Evolutionary conservation across 2,113 vertebrate species (phyloP).

Genomic region (Bothrops jararaca): DNA sequence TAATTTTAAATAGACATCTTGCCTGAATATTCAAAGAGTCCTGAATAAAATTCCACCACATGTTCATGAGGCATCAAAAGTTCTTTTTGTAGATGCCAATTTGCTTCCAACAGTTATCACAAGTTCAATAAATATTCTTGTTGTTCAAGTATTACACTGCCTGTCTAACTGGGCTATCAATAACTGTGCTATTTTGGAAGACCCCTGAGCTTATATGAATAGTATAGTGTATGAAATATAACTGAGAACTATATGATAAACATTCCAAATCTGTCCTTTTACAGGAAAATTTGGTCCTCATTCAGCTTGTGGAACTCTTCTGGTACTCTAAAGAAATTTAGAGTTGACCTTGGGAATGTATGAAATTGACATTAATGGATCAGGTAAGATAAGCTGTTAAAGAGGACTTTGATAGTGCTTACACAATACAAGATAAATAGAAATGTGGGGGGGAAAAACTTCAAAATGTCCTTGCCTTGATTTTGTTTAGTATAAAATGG

Average conservation of each 20-base stretch:
- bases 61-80: neutral
- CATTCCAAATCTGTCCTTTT: conserved; percentile 13
- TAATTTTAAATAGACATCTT: neutral
- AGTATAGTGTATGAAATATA: neutral
- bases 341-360: neutral
- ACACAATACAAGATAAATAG: neutral
- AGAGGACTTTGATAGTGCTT: neutral
- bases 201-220: neutral
- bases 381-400: neutral
- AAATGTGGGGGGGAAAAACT: neutral
- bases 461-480: neutral
- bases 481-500: neutral
- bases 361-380: neutral
- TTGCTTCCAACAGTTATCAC: neutral
- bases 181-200: conserved; percentile 19
- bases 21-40: neutral
- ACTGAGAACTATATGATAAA: conserved; percentile 10
- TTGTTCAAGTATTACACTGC: conserved; percentile 26
- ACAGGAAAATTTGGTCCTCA: neutral
- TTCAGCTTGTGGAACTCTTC: conserved; percentile 14
- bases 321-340: neutral
- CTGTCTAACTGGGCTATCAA: conserved; percentile 25
- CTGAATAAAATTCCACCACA: neutral
- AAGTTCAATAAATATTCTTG: neutral
- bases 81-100: neutral